These are phyloP conservation scores for Drosophila miranda DNA, from an alignment of 1,140 invertebrate species.

Conservation along the genomic window DNA sequence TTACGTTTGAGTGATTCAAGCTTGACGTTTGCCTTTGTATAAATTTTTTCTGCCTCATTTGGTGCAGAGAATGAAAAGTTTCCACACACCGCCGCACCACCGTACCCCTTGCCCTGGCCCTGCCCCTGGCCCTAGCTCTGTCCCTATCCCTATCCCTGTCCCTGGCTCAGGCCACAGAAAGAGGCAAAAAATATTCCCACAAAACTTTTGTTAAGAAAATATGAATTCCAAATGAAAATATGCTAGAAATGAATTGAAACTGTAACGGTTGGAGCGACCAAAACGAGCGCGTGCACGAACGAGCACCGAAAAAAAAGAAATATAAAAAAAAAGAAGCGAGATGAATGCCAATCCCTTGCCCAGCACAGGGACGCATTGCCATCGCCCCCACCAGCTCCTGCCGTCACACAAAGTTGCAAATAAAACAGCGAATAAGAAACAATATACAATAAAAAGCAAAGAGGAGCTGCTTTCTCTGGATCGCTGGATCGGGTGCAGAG, in stretches of 20 bases:
- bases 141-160: background rate
- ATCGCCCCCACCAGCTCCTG: background rate
- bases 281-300: slow-evolving; percentile 67
- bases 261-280: slow-evolving; percentile 71
- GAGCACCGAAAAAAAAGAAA: slow-evolving; percentile 48
- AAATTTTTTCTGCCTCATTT: slow-evolving; percentile 78
- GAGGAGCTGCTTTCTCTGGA: slow-evolving; percentile 15
- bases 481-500: too few species aligned
- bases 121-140: background rate
- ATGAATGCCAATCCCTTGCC: slow-evolving; percentile 57
- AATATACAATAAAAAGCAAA: slow-evolving; percentile 72
- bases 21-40: slow-evolving; percentile 80
- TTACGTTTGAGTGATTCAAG: slow-evolving; percentile 80
- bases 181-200: slow-evolving; percentile 59
- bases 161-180: slow-evolving; percentile 11
- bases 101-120: too few species aligned
- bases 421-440: slow-evolving; percentile 79
- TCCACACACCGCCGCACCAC: slow-evolving; percentile 38
- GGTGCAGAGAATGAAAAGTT: slow-evolving; percentile 79
- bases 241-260: slow-evolving; percentile 80
- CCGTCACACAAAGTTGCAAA: slow-evolving; percentile 69
- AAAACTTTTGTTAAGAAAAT: slow-evolving; percentile 81
- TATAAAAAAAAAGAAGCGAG: background rate
- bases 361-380: background rate
- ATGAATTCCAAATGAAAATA: slow-evolving; percentile 81